Evolutionary conservation across 1,140 invertebrate species (phyloP).

Genomic region (Sitodiplosis mosellana): DNA sequence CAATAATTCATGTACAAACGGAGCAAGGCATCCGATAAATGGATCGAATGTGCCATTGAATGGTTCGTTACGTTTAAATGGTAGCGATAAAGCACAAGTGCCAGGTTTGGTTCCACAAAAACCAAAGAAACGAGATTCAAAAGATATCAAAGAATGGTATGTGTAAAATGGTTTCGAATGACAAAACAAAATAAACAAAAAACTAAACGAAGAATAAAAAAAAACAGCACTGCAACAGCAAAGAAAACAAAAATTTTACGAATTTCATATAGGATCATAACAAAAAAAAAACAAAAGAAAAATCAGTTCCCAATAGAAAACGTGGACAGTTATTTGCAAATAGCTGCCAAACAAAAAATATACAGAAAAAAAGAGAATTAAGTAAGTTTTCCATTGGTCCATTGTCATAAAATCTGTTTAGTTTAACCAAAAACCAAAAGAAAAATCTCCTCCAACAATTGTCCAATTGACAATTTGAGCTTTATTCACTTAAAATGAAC

Average conservation of each 20-base stretch:
- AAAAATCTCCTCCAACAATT: too few species aligned
- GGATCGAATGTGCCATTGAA: constrained; percentile 7
- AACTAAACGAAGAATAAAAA: too few species aligned
- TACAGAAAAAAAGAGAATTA: too few species aligned
- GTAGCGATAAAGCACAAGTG: constrained; percentile 7
- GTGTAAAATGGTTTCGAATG: constrained; percentile 38
- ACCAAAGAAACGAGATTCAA: constrained; percentile 56
- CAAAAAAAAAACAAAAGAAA: neutral
- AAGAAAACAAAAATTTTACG: neutral
- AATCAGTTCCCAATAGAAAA: neutral
- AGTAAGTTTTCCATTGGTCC: too few species aligned
- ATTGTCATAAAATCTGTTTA: too few species aligned
- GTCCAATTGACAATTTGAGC: too few species aligned
- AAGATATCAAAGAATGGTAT: constrained; percentile 89
- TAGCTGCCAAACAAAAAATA: too few species aligned
- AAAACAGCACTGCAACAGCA: too few species aligned
- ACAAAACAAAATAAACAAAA: neutral
- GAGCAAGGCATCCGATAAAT: constrained; percentile 16
- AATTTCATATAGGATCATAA: neutral
- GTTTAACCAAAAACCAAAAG: too few species aligned
- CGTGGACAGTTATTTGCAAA: neutral
- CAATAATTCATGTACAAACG: constrained; percentile 30
- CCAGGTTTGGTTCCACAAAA: constrained; percentile 30
- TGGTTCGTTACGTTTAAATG: constrained; percentile 10
- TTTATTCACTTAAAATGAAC: too few species aligned